Evolutionary conservation across 2,888 invertebrate species (phyloP).

Genomic region (Xanthia togata): DNA sequence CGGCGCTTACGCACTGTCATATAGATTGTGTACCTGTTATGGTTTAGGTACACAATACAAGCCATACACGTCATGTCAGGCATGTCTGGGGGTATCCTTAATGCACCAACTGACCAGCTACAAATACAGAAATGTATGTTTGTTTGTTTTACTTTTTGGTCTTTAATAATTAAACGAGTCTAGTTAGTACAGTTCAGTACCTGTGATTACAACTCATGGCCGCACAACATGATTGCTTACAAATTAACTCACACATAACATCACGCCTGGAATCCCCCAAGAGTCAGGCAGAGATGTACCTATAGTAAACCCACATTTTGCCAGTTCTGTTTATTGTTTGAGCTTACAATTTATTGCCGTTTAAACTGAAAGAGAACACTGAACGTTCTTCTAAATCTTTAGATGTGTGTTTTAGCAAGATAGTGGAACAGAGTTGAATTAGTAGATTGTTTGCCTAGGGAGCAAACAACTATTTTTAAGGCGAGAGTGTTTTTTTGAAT

Average conservation of each 20-base stretch:
- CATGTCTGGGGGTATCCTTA: neutral
- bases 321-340: neutral
- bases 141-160: neutral
- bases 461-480: too few species aligned
- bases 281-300: neutral
- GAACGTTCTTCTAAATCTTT: neutral
- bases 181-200: neutral
- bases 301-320: neutral
- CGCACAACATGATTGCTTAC: neutral
- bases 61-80: too few species aligned
- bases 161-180: neutral
- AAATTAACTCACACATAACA: neutral
- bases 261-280: neutral
- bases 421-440: too few species aligned
- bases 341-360: neutral
- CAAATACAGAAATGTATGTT: conserved; percentile 68
- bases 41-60: neutral
- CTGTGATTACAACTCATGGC: neutral
- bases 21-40: neutral
- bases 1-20: conserved; percentile 25
- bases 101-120: neutral
- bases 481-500: too few species aligned
- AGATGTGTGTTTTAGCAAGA: too few species aligned
- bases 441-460: too few species aligned
- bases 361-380: neutral